Base-by-base conservation (phyloP, 2,888 invertebrate species). In the Oxyscelio sp. region DNA sequence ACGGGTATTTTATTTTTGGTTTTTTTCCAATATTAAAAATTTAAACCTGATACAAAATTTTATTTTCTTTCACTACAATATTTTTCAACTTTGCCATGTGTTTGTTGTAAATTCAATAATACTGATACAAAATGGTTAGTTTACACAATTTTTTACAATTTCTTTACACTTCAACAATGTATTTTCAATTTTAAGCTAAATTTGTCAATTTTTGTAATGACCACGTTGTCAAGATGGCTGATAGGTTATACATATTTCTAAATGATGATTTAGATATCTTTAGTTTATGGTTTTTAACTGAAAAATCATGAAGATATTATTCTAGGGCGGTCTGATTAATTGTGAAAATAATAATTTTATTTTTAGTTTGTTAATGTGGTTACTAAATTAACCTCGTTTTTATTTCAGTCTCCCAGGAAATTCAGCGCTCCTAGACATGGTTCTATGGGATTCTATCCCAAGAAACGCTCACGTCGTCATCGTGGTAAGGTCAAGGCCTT, bases 371-470 rank as follows among this genome's bases (percentile, higher is more conserved):
- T 19, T 58, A 40, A 61, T 13, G 15, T 38, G 27, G 34, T 54
- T 1, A 15, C 21, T 73, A 58, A 61, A 31, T 22, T 22, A 9
- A 56, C 24, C 17, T 50, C 59, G 34, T 68, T 34, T 48, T 27
- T 15, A 13, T 89, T 90, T 31, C 95, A 99, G 99, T 99, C 99
- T 95, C 99, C 99, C 96, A 97, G 99, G 94, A 99, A 99, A 95
- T 99, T 99, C 95, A 99, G 99, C 94, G 99, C 99, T 52, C 99
- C 99, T 91, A 98, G 99, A 91, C 99, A 99, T 96, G 99, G 99
- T 92, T 99, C 99, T 74, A 99, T 99, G 98, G 99, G 99, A 91
- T 99, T 99, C 96, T 98, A 99, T 95, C 99, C 99, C 93, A 99
- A 99, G 95, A 99, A 99, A 95, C 96, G 99, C 90, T 97, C 98